phyloP scores from a whole-genome alignment of 2,113 vertebrate species.

The Zosterops borbonicus region DNA sequence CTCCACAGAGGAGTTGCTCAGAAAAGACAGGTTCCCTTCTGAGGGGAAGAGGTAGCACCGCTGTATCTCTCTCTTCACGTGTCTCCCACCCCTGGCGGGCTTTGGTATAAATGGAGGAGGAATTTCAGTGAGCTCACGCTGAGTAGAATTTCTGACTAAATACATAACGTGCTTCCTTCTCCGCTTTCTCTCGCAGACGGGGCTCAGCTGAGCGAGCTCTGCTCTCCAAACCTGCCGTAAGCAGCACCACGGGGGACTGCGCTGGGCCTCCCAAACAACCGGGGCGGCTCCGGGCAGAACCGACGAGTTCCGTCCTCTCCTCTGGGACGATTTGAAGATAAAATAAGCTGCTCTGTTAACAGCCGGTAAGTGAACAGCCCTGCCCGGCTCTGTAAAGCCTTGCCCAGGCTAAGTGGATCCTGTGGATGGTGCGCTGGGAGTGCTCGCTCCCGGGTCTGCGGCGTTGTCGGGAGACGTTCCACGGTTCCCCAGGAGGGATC shows the following conservation, averaged over 20 bases:
- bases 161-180: background rate
- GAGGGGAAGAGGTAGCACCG: background rate
- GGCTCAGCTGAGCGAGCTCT: background rate
- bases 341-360: background rate
- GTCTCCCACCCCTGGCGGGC: background rate
- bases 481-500: background rate
- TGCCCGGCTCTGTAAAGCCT: background rate
- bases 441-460: accelerated
- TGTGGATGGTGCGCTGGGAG: background rate
- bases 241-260: background rate
- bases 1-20: background rate
- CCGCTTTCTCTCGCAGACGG: background rate
- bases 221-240: background rate
- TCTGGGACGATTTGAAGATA: too few species aligned
- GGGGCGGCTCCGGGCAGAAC: background rate
- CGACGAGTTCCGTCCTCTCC: background rate
- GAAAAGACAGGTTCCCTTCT: accelerated
- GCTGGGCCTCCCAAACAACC: background rate
- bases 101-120: background rate
- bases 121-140: background rate
- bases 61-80: background rate
- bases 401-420: background rate
- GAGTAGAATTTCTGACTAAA: background rate
- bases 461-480: too few species aligned
- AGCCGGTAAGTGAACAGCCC: background rate